Conservation (phyloP, 2,113 vertebrate species). For the Cyanoderma ruficeps region DNA sequence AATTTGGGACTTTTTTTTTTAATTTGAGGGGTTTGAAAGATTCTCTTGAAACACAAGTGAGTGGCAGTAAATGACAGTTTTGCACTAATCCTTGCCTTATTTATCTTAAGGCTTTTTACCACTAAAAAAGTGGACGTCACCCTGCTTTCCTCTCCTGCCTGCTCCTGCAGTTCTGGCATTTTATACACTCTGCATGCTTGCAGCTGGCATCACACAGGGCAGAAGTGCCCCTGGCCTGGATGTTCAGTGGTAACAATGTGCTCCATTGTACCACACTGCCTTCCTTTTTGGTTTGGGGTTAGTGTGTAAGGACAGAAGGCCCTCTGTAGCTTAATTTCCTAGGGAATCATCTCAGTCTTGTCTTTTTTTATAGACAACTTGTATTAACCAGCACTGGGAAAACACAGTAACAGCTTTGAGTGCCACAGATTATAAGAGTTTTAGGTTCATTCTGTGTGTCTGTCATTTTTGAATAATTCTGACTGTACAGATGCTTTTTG, state of each 20-base stretch:
- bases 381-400: background rate
- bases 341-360: background rate
- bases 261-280: background rate
- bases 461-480: background rate
- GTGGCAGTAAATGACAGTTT: background rate
- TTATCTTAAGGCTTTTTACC: background rate
- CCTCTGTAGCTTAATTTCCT: background rate
- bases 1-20: background rate
- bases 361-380: background rate
- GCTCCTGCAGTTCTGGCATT: background rate
- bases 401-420: background rate
- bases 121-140: background rate
- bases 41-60: background rate
- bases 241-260: background rate
- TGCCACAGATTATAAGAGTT: fast-evolving
- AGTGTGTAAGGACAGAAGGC: background rate
- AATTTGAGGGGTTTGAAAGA: background rate
- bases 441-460: background rate
- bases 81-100: background rate
- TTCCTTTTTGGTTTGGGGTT: background rate
- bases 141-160: background rate
- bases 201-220: background rate
- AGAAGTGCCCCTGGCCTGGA: background rate
- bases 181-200: background rate
- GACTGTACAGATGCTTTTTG: background rate